Evolutionary conservation across 2,888 invertebrate species (phyloP), one percentile per base, ranked within the genome.

Genomic region (Listrodromus nycthemerus): DNA sequence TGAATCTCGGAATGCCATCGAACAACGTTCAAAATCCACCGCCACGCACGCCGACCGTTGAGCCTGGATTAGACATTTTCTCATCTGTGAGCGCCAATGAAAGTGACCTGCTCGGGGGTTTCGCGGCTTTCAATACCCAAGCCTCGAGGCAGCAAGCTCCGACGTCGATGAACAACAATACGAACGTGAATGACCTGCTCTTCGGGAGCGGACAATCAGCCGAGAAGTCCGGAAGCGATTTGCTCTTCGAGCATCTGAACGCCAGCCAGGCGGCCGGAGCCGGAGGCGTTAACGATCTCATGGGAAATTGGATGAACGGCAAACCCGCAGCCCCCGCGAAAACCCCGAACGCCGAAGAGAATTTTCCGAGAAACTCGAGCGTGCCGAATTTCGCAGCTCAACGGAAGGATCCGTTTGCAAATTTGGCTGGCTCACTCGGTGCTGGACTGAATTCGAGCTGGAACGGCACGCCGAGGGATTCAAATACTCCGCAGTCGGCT

Each of bases 341-440:
- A 7, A 74, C 84, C 13, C 84, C 88, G 5, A 89, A 87, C 48
- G 58, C 58, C 27, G 92, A 92, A 66, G 93, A 91, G 66, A 92
- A 85, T 45, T 91, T 94, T 21, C 94, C 94, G 1, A 89, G 94
- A 75, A 94, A 94, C 87, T 92, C 94, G n/a, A 94, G 94, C 87
- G 95, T 93, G 83, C 95, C 93, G 86, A 95, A 91, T 94, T 95
- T 89, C 93, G 95, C 90, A 88, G 94, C 90, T 90, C 95, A 87
- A 86, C 94, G 84, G 91, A 94, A 85, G 86, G 97, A 97, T 93
- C 96, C 97, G 4, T 97, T 97, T 92, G 96, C 96, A 1, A 97
- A 97, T 90, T 94, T 97, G 37, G 96, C 92, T 5, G 89, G 91
- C 1, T 90, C 92, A 0, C 65, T 93, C 37, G 92, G 92, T 1